Base-by-base conservation (phyloP, 2,888 invertebrate species). In the Phyllotreta cruciferae region DNA sequence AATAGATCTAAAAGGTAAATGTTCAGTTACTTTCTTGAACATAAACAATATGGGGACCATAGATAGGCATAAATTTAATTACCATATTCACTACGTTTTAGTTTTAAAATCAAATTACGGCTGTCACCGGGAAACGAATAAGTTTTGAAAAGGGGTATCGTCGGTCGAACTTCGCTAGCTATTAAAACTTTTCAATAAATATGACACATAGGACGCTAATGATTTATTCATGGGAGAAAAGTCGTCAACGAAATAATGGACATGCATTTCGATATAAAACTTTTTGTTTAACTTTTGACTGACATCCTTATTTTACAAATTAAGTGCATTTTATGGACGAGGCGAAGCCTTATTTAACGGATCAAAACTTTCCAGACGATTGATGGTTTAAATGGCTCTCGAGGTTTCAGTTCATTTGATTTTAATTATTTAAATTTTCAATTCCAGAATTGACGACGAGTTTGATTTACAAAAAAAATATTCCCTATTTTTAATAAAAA, bases 171-270 rank as follows among this genome's bases (percentile, higher is more conserved):
- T 52, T 52, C 38, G 13, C 11, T 37, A 37, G 52, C 37, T 52
- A 37, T 52, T 52, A 52, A 52, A 52, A 52, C 52, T 52, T 52
- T 52, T 52, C 52, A 52, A 37, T 52, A 13, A 47, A 24, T 47
- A 44, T 42, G 50, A 58, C 60, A 60, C 44, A 37, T 53, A 14
- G 52, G 39, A 38, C 9, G 3, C 42, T 42, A 60, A 60, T 60
- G 60, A 42, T 60, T 60, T 60, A 60, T 60, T 60, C 60, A 60
- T 60, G 37, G 36, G 37, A 60, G 52, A 60, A 60, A 60, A 60
- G 60, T 60, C 53, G 41, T 13, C 38, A n/a, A 14, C 24, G 60
- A 60, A 52, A 58, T 58, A 56, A 56, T 60, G 52, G 44, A 60
- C 42, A 60, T 36, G 44, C 44, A 60, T 60, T 52, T 52, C 60